These are phyloP conservation scores for Gracilinanus agilis DNA, from an alignment of 2,113 vertebrate genomes.

Conservation along the genomic window DNA sequence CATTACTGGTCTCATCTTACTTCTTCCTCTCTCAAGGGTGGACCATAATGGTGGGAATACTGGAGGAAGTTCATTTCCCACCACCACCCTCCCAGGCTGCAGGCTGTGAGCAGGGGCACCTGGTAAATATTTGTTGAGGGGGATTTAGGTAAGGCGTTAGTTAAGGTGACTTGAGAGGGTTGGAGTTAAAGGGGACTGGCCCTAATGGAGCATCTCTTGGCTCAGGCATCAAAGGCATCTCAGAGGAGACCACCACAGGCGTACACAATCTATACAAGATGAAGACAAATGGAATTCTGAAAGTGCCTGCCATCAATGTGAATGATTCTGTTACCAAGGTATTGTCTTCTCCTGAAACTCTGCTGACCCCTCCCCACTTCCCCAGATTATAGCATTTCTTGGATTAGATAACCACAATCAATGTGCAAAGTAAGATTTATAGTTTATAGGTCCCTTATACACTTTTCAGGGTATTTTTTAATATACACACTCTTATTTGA, in stretches of 20 bases:
- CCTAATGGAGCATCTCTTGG: slow-evolving; percentile 2
- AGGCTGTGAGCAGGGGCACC: neutral
- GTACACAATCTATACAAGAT: slow-evolving; percentile 99
- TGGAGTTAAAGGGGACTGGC: neutral
- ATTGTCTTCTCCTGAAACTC: neutral
- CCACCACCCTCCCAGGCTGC: neutral
- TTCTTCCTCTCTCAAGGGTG: neutral
- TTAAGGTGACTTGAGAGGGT: neutral
- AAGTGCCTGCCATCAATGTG: slow-evolving; percentile 97
- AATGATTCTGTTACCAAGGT: slow-evolving; percentile 99
- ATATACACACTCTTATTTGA: neutral
- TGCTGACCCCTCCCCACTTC: neutral
- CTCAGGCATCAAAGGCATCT: slow-evolving; percentile 94
- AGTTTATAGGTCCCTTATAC: neutral
- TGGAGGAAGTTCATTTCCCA: neutral
- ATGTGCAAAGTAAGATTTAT: neutral
- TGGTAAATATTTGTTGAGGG: neutral
- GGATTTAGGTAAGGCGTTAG: neutral
- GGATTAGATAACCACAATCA: neutral
- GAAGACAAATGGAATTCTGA: slow-evolving; percentile 92
- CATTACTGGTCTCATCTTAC: neutral
- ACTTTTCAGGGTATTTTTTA: neutral
- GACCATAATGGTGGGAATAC: neutral
- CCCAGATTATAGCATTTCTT: neutral
- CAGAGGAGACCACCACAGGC: slow-evolving; percentile 98